Conservation (phyloP, 2,888 invertebrate species). For the Sabatieria punctata region DNA sequence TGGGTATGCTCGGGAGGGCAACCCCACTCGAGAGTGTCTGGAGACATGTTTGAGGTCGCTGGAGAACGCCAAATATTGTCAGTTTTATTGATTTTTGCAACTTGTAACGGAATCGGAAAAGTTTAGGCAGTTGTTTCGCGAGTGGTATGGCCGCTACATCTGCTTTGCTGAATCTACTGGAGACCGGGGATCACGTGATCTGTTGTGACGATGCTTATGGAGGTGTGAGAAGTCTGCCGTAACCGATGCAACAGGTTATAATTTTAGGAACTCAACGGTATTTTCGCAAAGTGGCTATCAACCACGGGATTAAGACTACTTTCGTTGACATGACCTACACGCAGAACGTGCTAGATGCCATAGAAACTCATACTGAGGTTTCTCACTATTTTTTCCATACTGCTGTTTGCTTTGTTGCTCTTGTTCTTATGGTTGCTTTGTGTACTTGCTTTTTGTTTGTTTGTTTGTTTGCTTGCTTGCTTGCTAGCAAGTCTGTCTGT, state of each 20-base stretch:
- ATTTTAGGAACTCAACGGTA: conserved; percentile 15
- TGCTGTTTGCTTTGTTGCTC: no score
- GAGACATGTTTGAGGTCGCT: conserved; percentile 74
- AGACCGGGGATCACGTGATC: conserved; percentile 70
- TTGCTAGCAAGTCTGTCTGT: no score
- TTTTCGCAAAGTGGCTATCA: conserved; percentile 43
- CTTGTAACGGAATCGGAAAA: no score
- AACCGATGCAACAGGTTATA: no score
- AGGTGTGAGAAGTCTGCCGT: no score
- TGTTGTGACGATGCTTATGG: conserved; percentile 86
- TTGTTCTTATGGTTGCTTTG: no score
- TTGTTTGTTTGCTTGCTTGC: no score
- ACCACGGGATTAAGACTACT: conserved; percentile 54
- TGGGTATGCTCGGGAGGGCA: conserved; percentile 70
- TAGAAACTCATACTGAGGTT: conserved; percentile 71
- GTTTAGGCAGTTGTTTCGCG: conserved; percentile 47
- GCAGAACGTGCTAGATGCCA: conserved; percentile 47
- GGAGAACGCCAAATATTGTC: conserved; percentile 67
- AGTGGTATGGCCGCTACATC: conserved; percentile 71
- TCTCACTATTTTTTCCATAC: no score
- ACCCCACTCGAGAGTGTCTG: conserved; percentile 72
- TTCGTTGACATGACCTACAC: conserved; percentile 59
- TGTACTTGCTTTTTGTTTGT: no score
- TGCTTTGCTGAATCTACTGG: conserved; percentile 55
- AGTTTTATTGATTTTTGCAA: no score